Evolutionary conservation across 2,797 vertebrate species (phyloP), one percentile per base, ranked within the genome.

Genomic region (Dendrocincla tyrannina): DNA sequence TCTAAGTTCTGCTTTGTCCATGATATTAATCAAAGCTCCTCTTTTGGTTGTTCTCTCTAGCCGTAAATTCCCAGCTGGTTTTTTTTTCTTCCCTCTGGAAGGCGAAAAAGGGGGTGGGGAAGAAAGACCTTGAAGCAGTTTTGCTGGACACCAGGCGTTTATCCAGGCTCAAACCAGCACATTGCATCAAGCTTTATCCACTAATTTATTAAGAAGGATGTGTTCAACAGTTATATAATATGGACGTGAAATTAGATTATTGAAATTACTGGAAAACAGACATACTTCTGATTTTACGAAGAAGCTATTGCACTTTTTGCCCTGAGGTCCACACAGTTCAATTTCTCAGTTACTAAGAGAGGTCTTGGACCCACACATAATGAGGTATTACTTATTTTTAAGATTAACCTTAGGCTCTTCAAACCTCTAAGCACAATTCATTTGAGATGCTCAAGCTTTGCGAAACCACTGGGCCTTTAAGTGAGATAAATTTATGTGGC

Each of bases 221-320:
- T 17, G 25, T 28, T 39, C 72, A 89, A 67, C 4, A 14, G 17
- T 69, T 85, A 32, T 1, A 15, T 52, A 55, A 80, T 7, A 44
- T 0, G 1, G 11, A 42, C 33, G 9, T 33, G 13, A 23, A 59
- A 33, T 33, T 11, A 76, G 11, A 11, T 60, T 7, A 35, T 4
- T 2, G 9, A 89, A 60, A 8, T 56, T 74, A 64, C 27, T 33
- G 23, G 39, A 82, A 77, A 84, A 23, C 3, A 4, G 5, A 22
- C 4, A 6, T 23, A 25, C 8, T 73, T 52, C 30, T 30, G 14
- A 52, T 59, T 70, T 92, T 83, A 49, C 18, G 23, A 59, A 77
- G 4, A 13, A 82, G 8, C 2, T 66, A 4, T 52, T 76, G 41
- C 0, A 30, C 13, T 50, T 91, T 59, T 76, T 77, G 27, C 33